phyloP scores from a whole-genome alignment of 2,888 invertebrate species.

The Nemapogon koenigi region DNA sequence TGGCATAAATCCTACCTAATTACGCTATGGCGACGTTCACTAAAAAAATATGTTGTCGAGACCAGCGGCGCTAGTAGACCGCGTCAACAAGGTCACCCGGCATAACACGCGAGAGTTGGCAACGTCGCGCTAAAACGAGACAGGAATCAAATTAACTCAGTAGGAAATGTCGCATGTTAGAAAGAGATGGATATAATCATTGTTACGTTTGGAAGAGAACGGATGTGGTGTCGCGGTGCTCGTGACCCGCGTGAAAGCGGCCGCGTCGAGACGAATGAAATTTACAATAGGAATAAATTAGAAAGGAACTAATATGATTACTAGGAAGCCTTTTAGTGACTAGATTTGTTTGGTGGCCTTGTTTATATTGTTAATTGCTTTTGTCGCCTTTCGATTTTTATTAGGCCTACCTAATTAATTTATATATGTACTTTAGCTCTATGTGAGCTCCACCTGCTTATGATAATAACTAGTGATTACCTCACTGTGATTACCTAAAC shows the following conservation, averaged over 20 bases:
- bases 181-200: conserved; percentile 35
- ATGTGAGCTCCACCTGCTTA: too few relatives aligned
- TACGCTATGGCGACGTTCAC: conserved; percentile 25
- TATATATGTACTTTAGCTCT: too few relatives aligned
- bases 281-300: conserved; percentile 49
- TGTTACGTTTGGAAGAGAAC: conserved; percentile 56
- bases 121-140: conserved; percentile 36
- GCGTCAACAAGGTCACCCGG: conserved; percentile 48
- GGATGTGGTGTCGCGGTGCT: conserved; percentile 26
- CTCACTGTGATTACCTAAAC: too few relatives aligned
- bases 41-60: conserved; percentile 18
- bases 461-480: too few relatives aligned
- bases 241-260: conserved; percentile 59
- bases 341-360: neutral
- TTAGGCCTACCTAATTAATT: neutral
- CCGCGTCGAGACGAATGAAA: conserved; percentile 31
- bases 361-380: too few relatives aligned
- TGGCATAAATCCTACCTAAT: conserved; percentile 29
- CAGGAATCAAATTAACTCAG: conserved; percentile 21
- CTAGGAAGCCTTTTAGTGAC: conserved; percentile 2
- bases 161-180: conserved; percentile 13
- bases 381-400: neutral
- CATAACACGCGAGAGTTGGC: conserved; percentile 32
- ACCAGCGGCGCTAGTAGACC: conserved; percentile 31
- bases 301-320: conserved; percentile 25